These are phyloP conservation scores for Megalops atlanticus DNA, from an alignment of 2,113 vertebrate genomes.

Conservation along the genomic window DNA sequence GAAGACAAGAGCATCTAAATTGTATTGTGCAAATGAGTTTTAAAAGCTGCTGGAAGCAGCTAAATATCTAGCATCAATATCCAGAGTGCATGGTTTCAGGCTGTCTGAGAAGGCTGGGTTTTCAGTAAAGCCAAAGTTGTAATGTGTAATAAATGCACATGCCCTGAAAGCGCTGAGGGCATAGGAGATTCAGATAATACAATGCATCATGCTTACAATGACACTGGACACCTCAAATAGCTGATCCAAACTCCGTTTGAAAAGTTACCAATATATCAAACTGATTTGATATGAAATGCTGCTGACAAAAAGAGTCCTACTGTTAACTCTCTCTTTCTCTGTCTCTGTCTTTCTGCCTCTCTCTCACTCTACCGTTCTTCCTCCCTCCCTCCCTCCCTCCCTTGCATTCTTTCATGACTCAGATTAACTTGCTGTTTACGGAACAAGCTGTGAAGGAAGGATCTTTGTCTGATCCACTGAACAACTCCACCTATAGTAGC, in stretches of 20 bases:
- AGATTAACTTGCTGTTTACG: background rate
- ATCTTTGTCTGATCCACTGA: background rate
- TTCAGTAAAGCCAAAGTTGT: background rate
- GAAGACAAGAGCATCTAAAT: slow-evolving; percentile 33
- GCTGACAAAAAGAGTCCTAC: background rate
- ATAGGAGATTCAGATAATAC: background rate
- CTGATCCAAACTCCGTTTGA: background rate
- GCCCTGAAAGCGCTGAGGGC: background rate
- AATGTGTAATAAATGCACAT: slow-evolving; percentile 10
- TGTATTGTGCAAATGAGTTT: slow-evolving; percentile 31
- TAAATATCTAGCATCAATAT: slow-evolving; percentile 7
- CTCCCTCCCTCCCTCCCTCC: background rate
- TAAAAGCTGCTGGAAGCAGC: slow-evolving; percentile 19
- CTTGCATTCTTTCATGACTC: background rate
- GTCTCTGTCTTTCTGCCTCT: no score
- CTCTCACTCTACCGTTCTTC: no score
- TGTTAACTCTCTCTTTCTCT: no score
- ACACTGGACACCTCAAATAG: background rate
- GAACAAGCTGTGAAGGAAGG: background rate
- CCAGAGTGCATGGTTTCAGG: background rate
- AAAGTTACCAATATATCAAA: background rate
- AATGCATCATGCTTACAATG: background rate
- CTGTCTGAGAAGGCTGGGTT: background rate
- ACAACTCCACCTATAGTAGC: background rate
- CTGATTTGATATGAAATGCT: background rate